Conservation (phyloP, 1,140 invertebrate genomes). For the Aphelinus certus region DNA sequence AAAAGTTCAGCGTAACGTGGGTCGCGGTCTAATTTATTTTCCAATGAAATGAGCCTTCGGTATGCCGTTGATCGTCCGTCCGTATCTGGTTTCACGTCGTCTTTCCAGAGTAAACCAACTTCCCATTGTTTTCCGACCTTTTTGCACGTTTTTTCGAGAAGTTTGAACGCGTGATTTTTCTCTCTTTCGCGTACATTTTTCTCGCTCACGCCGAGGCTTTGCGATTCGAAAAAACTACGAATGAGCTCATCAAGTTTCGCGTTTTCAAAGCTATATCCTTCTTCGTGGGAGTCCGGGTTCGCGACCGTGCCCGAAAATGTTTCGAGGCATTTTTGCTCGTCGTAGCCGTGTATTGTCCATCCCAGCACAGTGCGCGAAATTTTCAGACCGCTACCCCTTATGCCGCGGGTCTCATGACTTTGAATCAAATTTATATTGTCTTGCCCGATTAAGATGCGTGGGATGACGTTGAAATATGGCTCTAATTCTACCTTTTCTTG, state of each 20-base stretch:
- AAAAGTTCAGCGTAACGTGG: not conserved
- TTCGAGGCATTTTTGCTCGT: too few relatives aligned
- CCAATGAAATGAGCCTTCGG: constrained; percentile 25
- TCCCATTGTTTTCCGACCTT: constrained; percentile 28
- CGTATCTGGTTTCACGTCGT: not conserved
- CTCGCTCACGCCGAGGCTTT: too few relatives aligned
- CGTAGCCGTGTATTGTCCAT: not conserved
- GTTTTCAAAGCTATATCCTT: too few relatives aligned
- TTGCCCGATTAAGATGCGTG: constrained; percentile 26
- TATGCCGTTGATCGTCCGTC: constrained; percentile 18
- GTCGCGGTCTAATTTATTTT: constrained; percentile 36
- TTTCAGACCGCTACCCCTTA: not conserved
- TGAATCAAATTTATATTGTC: constrained; percentile 27
- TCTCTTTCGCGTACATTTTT: not conserved
- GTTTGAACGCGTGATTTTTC: not conserved
- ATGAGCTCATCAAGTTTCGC: too few relatives aligned
- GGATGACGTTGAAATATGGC: not conserved
- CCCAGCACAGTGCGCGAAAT: constrained; percentile 5
- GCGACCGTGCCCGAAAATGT: too few relatives aligned
- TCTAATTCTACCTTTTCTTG: not conserved
- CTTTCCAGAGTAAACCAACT: constrained; percentile 43
- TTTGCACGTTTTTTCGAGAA: not conserved
- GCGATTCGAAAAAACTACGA: too few relatives aligned
- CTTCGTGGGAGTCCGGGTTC: too few relatives aligned
- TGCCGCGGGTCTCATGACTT: not conserved